phyloP scores from a whole-genome alignment of 1,140 invertebrate genomes.

The Bombus balteatus region DNA sequence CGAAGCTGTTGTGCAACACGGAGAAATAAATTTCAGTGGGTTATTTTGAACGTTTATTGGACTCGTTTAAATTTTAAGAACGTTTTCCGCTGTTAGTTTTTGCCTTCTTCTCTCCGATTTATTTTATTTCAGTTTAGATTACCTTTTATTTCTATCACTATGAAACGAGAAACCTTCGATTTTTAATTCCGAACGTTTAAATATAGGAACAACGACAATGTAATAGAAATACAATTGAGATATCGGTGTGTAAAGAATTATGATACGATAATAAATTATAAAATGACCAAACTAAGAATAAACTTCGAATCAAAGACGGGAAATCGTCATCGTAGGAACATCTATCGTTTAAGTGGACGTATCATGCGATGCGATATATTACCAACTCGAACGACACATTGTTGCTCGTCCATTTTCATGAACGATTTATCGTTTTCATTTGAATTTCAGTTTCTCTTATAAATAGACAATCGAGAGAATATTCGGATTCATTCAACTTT shows the following conservation, averaged over 20 bases:
- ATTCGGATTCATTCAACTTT: not conserved
- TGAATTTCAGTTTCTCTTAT: not conserved
- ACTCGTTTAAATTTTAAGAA: not conserved
- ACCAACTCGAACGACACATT: not conserved
- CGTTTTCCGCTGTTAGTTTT: not conserved
- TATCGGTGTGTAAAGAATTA: too few relatives aligned
- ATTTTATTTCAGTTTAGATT: not conserved
- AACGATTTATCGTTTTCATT: not conserved
- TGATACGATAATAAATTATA: too few relatives aligned
- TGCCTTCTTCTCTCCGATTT: not conserved
- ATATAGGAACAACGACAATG: too few relatives aligned
- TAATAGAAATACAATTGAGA: too few relatives aligned
- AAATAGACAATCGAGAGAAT: not conserved
- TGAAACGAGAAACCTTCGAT: not conserved
- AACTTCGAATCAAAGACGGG: not conserved
- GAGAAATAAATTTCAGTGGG: not conserved
- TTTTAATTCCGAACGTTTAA: not conserved
- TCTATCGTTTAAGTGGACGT: not conserved
- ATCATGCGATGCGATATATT: slow-evolving; percentile 19
- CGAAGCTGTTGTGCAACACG: not conserved
- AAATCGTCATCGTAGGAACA: not conserved
- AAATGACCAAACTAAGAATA: not conserved
- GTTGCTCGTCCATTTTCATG: not conserved
- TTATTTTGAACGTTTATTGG: not conserved
- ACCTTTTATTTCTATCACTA: not conserved